These are phyloP conservation scores for Oscheius myriophilus DNA, from an alignment of 2,888 invertebrate species.

Conservation along the genomic window DNA sequence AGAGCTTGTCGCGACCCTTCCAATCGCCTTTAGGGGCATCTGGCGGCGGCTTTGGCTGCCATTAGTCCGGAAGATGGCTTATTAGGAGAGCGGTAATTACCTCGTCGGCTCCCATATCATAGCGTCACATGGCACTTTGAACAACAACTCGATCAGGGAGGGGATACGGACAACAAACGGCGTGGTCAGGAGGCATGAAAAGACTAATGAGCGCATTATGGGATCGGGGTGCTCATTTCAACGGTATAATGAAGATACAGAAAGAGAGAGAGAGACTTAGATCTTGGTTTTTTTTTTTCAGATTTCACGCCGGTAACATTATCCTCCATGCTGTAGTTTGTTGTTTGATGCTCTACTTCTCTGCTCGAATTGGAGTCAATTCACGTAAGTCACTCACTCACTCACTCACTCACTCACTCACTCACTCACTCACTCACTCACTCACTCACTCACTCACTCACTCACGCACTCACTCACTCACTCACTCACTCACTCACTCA, in stretches of 20 bases:
- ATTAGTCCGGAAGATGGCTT: background rate
- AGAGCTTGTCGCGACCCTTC: slow-evolving; percentile 35
- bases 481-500: background rate
- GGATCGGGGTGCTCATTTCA: too few relatives aligned
- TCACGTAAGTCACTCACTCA: slow-evolving; percentile 1
- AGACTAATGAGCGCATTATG: slow-evolving; percentile 6
- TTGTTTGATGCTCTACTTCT: slow-evolving; percentile 70
- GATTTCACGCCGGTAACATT: slow-evolving; percentile 87
- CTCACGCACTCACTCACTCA: background rate
- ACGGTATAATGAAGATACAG: too few relatives aligned
- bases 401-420: background rate
- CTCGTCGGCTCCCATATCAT: slow-evolving; percentile 32
- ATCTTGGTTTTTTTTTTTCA: too few relatives aligned
- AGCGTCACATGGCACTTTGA: slow-evolving; percentile 26
- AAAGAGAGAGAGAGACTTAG: too few relatives aligned
- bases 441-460: background rate
- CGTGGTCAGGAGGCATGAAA: background rate
- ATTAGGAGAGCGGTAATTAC: slow-evolving; percentile 26
- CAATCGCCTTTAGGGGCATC: slow-evolving; percentile 13
- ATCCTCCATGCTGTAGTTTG: slow-evolving; percentile 87
- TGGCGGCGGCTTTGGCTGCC: slow-evolving; percentile 11
- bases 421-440: slow-evolving; percentile 1
- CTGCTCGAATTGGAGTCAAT: slow-evolving; percentile 4
- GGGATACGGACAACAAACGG: slow-evolving; percentile 11
- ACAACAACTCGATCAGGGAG: slow-evolving; percentile 16